Base-by-base conservation (phyloP, 1,140 invertebrate species). In the Lordiphosa mommai region DNA sequence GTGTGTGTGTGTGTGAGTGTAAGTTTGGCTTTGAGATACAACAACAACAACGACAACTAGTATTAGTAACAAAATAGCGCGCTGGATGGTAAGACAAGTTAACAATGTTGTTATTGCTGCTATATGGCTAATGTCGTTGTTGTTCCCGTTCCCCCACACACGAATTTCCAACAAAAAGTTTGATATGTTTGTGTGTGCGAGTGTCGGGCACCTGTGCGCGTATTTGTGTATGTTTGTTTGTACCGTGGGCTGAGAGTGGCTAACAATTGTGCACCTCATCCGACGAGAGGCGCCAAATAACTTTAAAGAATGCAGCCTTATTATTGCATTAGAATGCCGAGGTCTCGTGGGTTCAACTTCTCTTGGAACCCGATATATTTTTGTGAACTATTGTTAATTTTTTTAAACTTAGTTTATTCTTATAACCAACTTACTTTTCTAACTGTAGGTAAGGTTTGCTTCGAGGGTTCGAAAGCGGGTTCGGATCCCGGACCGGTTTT, bases 61-160 rank as follows among this genome's bases (percentile, higher is more conserved):
- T 63, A 52, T 76, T 38, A 56, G 17, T 47, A 44, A 37, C 44
- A 63, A 55, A 50, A 61, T 47, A 27, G 55, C 48, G 44, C 51
- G 49, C 50, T 66, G 52, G 38, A 36, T 37, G 38, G 41, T 57
- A 57, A 58, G 41, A 77, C 63, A 66, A 74, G 57, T 66, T 59
- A 23, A 59, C 48, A 47, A 47, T 47, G 34, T 32, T 56, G 27
- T 46, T 66, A 20, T 61, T 65, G 20, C 10, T 47, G 57, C 1
- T 56, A 23, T 58, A 72, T 73, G 57, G 53, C 53, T 61, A 60
- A 76, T 63, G 49, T 77, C 55, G 48, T 80, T 68, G 56, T 69
- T 80, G 66, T 80, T 76, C 74, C 71, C 71, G 76, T 80, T 82
- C 76, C 67, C 76, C 66, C 66, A 69, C 76, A 84, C 76, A 82